Evolutionary conservation across 2,797 vertebrate species (phyloP).

Genomic region (Erpetoichthys calabaricus): DNA sequence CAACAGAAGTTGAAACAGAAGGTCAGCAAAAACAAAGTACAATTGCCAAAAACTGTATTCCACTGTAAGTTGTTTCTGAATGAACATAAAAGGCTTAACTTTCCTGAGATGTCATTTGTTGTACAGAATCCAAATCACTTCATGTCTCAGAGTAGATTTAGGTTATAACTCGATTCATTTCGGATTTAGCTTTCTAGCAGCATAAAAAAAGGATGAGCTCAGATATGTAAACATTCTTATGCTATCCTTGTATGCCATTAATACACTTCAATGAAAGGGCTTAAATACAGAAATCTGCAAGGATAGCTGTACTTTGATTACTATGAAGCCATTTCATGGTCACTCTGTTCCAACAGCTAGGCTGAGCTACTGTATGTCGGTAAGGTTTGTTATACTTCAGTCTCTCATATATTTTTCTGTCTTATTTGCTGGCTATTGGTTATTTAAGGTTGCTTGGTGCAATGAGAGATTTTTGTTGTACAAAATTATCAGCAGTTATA

Average conservation of each 20-base stretch:
- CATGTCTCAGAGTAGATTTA: neutral
- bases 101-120: neutral
- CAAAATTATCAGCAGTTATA: too few relatives aligned
- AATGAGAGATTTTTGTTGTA: too few relatives aligned
- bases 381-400: too few relatives aligned
- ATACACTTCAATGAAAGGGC: neutral
- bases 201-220: neutral
- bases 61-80: too few relatives aligned
- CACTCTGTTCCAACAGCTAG: too few relatives aligned
- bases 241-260: neutral
- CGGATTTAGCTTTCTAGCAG: neutral
- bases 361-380: too few relatives aligned
- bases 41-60: too few relatives aligned
- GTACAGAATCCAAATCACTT: neutral
- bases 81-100: neutral
- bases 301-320: neutral
- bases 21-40: too few relatives aligned
- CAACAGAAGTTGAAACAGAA: too few relatives aligned
- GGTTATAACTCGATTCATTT: neutral
- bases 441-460: too few relatives aligned
- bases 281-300: neutral
- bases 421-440: too few relatives aligned
- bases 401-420: too few relatives aligned
- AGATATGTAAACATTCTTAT: neutral
- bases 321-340: neutral